These are phyloP conservation scores for Chloebia gouldiae DNA, from an alignment of 2,113 vertebrate species.

Conservation along the genomic window DNA sequence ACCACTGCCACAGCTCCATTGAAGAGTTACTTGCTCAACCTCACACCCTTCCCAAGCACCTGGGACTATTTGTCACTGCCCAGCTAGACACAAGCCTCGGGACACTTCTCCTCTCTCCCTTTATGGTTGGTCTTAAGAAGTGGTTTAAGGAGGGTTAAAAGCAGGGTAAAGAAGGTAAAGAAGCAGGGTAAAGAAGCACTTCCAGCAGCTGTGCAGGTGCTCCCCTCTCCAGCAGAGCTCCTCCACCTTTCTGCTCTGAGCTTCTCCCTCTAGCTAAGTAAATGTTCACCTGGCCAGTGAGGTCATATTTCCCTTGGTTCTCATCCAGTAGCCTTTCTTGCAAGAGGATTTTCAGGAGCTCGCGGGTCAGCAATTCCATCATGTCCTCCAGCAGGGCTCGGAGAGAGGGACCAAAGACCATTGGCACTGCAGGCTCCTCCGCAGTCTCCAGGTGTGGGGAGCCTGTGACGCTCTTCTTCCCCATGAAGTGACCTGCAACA, in stretches of 20 bases:
- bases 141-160: background rate
- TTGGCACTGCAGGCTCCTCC: background rate
- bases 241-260: background rate
- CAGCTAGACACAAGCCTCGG: background rate
- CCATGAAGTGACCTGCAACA: conserved; percentile 91
- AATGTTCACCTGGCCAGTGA: conserved; percentile 75
- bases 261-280: background rate
- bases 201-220: background rate
- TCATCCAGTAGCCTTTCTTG: conserved; percentile 71
- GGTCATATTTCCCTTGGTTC: conserved; percentile 20
- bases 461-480: conserved; percentile 85
- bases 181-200: background rate
- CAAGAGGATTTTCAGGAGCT: conserved; percentile 74
- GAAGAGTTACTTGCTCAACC: background rate
- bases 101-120: background rate
- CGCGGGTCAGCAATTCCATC: conserved; percentile 68
- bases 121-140: background rate
- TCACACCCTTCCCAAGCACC: background rate
- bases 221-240: background rate
- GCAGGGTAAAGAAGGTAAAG: background rate
- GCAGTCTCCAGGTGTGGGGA: conserved; percentile 42
- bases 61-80: background rate
- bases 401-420: conserved; percentile 39
- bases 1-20: background rate
- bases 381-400: conserved; percentile 59